Base-by-base conservation (phyloP, 2,888 invertebrate species). In the Cantharis nigra region DNA sequence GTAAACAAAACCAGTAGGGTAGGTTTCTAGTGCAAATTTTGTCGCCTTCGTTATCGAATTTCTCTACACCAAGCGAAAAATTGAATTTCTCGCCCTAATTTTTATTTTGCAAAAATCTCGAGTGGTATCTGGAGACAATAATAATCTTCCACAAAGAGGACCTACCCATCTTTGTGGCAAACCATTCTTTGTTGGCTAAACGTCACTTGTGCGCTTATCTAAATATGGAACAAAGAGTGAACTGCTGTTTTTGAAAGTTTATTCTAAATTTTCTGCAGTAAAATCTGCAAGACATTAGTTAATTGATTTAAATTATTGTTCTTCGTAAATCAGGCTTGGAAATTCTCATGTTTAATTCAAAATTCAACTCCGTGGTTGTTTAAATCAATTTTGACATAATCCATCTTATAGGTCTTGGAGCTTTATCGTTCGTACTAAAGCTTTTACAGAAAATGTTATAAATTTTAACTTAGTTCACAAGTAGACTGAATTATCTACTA, bases 141-240 rank as follows among this genome's bases (percentile, higher is more conserved):
- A 18, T 20, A 9, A 67, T 26, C 65, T 67, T 23, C 65, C 65
- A 67, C 65, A 67, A 67, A 23, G 65, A 67, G 9, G 3, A 20
- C 20, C 20, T 23, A 20, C 20, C 20, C 13, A n/a, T 67, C 65
- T 67, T 67, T 67, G 65, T 67, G 65, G 65, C n/a, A 67, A 67
- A 0, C 49, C 26, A 67, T 67, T 67, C 65, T 67, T 67, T 67
- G 65, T 67, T 67, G 13, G 65, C 26, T 23, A 26, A 23, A 67
- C 65, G 18, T 67, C 65, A 23, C 20, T 26, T 67, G 23, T 67
- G 23, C n/a, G n/a, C 23, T 23, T 26, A 23, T 67, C 65, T 67
- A 67, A 23, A 67, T 67, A 67, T 67, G 65, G 65, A 67, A 67
- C 65, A 67, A 67, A 67, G 65, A n/a, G 26, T 67, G n/a, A 67